Evolutionary conservation across 2,797 vertebrate genomes (phyloP).

Genomic region (Clarias fuscus): DNA sequence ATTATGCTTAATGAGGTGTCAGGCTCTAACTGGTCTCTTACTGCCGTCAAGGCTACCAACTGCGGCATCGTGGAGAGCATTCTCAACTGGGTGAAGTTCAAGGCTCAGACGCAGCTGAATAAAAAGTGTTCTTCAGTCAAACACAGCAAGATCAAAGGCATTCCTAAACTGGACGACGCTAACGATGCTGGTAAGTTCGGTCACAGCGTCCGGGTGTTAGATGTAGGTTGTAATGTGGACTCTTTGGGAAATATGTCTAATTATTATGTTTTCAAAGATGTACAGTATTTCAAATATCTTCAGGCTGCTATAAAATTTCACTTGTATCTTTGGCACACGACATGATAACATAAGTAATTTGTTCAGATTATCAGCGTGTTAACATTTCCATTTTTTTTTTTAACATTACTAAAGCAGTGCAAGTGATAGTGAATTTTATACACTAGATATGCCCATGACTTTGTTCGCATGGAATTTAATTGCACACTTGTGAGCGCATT

Average conservation of each 20-base stretch:
- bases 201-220: not conserved
- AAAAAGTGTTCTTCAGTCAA: slow-evolving; percentile 92
- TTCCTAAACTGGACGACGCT: slow-evolving; percentile 89
- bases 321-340: not conserved
- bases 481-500: too few relatives aligned
- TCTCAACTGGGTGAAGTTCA: slow-evolving; percentile 92
- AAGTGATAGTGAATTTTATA: too few relatives aligned
- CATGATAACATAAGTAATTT: too few relatives aligned
- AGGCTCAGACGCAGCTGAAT: slow-evolving; percentile 88
- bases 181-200: slow-evolving; percentile 85
- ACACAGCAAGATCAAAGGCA: slow-evolving; percentile 91
- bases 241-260: not conserved
- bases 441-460: too few relatives aligned
- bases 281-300: too few relatives aligned
- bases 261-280: too few relatives aligned
- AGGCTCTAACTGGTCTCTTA: slow-evolving; percentile 4
- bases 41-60: slow-evolving; percentile 79
- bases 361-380: not conserved
- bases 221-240: not conserved
- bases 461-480: too few relatives aligned
- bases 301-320: not conserved
- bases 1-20: not conserved
- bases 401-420: not conserved
- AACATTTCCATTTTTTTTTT: not conserved
- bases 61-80: slow-evolving; percentile 92